Conservation (phyloP, 2,113 vertebrate genomes). For the Protobothrops mucrosquamatus region DNA sequence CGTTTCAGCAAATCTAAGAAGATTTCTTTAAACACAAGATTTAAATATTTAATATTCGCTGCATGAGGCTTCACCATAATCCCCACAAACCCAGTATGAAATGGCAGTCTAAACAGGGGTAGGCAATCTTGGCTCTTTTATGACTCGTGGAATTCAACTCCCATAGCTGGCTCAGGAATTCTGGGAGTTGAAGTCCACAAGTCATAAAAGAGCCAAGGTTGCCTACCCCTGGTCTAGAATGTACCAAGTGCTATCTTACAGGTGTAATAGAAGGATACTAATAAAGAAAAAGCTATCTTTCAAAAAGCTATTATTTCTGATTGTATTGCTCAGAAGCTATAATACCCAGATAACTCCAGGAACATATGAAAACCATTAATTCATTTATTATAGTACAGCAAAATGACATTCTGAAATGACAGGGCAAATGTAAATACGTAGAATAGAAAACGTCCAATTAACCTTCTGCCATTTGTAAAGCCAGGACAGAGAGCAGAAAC, state of each 20-base stretch:
- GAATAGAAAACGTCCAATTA: background rate
- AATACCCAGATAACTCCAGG: background rate
- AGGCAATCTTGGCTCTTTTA: no score
- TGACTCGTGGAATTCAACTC: no score
- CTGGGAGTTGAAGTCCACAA: no score
- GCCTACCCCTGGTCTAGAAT: background rate
- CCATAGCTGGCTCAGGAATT: no score
- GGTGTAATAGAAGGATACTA: conserved; percentile 1
- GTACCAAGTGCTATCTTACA: background rate
- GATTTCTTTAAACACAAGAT: background rate
- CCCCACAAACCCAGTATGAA: background rate
- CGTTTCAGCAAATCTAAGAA: background rate
- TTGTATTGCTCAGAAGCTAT: background rate
- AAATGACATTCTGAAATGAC: background rate
- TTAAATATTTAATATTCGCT: background rate
- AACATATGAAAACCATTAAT: background rate
- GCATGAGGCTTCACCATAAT: background rate
- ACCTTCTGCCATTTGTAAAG: background rate
- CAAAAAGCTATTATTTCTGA: background rate
- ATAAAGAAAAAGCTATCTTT: conserved; percentile 1
- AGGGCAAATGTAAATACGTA: background rate
- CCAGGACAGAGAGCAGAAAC: background rate
- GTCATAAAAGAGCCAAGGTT: no score
- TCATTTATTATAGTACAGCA: background rate
- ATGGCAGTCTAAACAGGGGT: background rate